Percentiles rank a stretch among this genome's conserved stretches.
Conservation (phyloP, 2,113 vertebrate genomes). For the Calyptomena viridis region DNA sequence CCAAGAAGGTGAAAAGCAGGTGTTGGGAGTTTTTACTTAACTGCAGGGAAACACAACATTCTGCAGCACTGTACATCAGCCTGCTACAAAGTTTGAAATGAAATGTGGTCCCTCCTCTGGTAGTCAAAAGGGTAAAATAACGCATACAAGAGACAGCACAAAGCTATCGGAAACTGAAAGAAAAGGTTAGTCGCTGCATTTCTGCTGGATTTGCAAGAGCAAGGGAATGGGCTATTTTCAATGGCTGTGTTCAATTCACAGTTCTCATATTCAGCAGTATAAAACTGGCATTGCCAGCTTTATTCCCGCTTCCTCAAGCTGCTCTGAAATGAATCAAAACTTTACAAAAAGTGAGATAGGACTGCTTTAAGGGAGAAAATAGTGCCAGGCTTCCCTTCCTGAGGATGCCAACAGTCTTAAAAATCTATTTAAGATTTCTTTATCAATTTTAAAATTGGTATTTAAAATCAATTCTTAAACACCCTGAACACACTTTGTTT, state of each 20-base stretch:
- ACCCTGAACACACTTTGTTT: not conserved
- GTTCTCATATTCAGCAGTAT: not conserved
- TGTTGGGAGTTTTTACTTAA: not conserved
- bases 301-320: not conserved
- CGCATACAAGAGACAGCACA: not conserved
- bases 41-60: rapidly evolving
- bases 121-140: not conserved
- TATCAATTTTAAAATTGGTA: no score
- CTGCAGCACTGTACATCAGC: not conserved
- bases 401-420: not conserved
- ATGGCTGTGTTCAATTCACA: not conserved
- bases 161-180: not conserved
- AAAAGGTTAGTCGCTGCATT: not conserved
- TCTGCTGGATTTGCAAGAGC: not conserved
- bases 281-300: not conserved
- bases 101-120: not conserved
- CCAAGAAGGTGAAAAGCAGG: not conserved
- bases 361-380: not conserved
- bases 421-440: no score
- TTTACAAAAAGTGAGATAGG: not conserved
- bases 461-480: not conserved
- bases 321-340: not conserved
- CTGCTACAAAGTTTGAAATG: not conserved
- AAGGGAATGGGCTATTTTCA: not conserved
- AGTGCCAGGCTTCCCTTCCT: not conserved